Evolutionary conservation across 1,140 invertebrate species (phyloP).

Genomic region (Coptotermes formosanus): DNA sequence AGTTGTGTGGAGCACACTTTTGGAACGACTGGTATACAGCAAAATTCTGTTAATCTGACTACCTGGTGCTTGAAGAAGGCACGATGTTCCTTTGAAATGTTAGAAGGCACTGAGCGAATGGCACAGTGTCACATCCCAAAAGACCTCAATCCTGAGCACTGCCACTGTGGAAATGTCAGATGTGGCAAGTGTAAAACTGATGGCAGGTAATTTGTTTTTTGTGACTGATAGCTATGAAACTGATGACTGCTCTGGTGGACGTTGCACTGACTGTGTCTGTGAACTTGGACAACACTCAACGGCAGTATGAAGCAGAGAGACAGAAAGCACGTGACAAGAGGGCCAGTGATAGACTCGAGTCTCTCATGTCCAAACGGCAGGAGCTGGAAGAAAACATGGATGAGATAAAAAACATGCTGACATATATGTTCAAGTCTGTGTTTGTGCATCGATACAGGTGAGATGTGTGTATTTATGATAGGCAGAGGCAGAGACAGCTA

Average conservation of each 20-base stretch:
- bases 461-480: slow-evolving; percentile 7
- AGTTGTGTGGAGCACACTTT: too few relatives aligned
- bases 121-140: too few relatives aligned
- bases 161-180: too few relatives aligned
- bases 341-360: slow-evolving; percentile 83
- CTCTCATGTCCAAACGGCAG: slow-evolving; percentile 86
- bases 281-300: slow-evolving; percentile 94
- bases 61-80: too few relatives aligned
- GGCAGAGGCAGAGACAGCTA: neutral
- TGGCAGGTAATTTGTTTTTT: too few relatives aligned
- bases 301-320: slow-evolving; percentile 96
- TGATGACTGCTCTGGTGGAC: slow-evolving; percentile 98
- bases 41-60: too few relatives aligned
- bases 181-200: too few relatives aligned
- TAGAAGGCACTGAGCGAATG: too few relatives aligned
- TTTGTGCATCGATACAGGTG: slow-evolving; percentile 96
- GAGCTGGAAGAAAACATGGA: slow-evolving; percentile 99
- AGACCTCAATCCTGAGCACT: too few relatives aligned
- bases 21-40: too few relatives aligned
- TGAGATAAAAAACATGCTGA: slow-evolving; percentile 99
- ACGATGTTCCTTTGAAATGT: too few relatives aligned
- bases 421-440: slow-evolving; percentile 99
- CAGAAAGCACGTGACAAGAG: slow-evolving; percentile 78
- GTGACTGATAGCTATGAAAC: slow-evolving; percentile 83
- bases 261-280: slow-evolving; percentile 94